These are phyloP conservation scores for Yponomeuta plumbellus DNA, from an alignment of 2,888 invertebrate genomes.

Conservation along the genomic window DNA sequence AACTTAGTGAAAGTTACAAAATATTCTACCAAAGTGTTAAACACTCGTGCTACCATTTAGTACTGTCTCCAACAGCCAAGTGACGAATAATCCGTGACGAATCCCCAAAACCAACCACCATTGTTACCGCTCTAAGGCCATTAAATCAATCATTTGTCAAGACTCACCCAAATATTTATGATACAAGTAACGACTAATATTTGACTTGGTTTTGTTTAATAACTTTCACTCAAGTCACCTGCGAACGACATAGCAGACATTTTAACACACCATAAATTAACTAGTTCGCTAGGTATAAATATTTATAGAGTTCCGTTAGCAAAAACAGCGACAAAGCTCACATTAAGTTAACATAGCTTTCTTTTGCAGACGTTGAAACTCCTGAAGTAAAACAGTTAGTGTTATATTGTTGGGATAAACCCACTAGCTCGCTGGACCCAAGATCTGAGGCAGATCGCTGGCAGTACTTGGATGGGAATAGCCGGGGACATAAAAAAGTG, in stretches of 20 bases:
- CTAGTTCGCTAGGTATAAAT: background rate
- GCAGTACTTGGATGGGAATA: no score
- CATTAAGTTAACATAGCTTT: no score
- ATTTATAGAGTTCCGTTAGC: no score
- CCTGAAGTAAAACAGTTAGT: no score
- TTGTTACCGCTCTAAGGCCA: background rate
- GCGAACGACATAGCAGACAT: background rate
- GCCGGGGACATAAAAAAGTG: no score
- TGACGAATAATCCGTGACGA: background rate
- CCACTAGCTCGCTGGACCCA: no score
- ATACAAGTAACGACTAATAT: conserved; percentile 2
- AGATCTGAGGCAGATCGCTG: no score
- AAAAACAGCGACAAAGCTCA: no score
- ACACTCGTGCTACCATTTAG: background rate
- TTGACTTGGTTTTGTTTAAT: background rate
- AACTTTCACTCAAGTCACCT: conserved; percentile 3
- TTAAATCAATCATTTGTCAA: background rate
- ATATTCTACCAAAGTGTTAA: background rate
- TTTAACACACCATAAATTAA: background rate
- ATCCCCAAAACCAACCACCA: background rate
- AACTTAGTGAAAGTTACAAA: background rate
- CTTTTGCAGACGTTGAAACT: no score
- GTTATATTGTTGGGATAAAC: no score
- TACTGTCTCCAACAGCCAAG: background rate
- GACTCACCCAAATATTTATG: background rate